Base-by-base conservation (phyloP, 2,113 vertebrate genomes). In the Gnathonemus longibarbis region DNA sequence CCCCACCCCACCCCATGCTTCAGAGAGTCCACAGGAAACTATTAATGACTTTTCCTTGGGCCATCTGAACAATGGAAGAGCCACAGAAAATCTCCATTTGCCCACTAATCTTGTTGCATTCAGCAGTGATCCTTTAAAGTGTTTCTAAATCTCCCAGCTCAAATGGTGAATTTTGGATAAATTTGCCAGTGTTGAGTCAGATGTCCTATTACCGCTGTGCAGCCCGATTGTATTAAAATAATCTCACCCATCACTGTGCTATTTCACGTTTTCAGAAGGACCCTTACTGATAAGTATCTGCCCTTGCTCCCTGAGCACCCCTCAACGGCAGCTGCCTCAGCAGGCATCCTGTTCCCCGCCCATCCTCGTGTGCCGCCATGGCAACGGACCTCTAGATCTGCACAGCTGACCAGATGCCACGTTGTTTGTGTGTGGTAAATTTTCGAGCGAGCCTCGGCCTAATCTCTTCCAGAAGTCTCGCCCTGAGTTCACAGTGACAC, bases 401-500 rank as follows among this genome's bases (percentile, higher is more conserved):
- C 35, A 19, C 35, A 39, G 77, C 56, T 58, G 77, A 89, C 80
- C 80, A 62, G 80, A 89, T 84, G 89, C 77, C 80, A 89, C 39
- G 80, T 56, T 89, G 77, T 84, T 84, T 84, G 66, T 27, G 48
- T 45, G 74, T 21, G 39, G 7, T 39, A 45, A 84, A 84, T 89
- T 53, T 53, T 56, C 80, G 8, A 27, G 46, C 0, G 13, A 58
- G 24, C 80, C 8, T 39, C 24, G 19, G 89, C 39, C 46, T 89
- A 85, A 89, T 84, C 31, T 89, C 50, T 46, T 89, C 89, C 80
- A 89, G 89, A 84, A 89, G 89, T 42, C 74, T 77, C 15, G 15
- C 13, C 35, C 13, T 19, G 31, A 31, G 11, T 39, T 31, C 74
- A 7, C 8, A 3, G 62, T 42, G 88, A 24, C 70, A 56, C 70